phyloP scores from a whole-genome alignment of 1,140 invertebrate species.

The Dermatophagoides farinae region DNA sequence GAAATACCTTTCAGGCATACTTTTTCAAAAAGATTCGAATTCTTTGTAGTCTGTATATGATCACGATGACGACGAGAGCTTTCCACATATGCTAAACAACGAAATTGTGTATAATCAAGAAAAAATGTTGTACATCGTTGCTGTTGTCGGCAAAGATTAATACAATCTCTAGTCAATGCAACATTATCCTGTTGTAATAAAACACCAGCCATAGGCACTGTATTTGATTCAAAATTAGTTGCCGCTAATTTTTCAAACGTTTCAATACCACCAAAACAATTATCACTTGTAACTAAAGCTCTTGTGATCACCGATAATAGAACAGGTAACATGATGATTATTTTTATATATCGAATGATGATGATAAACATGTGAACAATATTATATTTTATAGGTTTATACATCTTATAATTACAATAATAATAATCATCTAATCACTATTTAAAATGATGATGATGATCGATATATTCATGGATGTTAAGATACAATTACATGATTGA shows the following conservation, averaged over 20 bases:
- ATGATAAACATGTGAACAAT: not conserved
- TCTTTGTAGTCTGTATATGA: slow-evolving; percentile 17
- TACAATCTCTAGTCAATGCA: slow-evolving; percentile 29
- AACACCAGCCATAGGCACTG: not conserved
- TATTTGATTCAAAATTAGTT: slow-evolving; percentile 17
- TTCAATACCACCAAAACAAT: slow-evolving; percentile 31
- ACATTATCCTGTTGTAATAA: slow-evolving; percentile 28
- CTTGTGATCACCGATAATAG: slow-evolving; percentile 10
- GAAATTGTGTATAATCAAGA: slow-evolving; percentile 28
- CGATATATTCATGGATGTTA: not conserved
- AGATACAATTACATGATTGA: too few relatives aligned
- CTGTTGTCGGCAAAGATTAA: slow-evolving; percentile 29
- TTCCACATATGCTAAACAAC: slow-evolving; percentile 26
- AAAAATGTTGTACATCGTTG: slow-evolving; percentile 27
- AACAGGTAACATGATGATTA: slow-evolving; percentile 12
- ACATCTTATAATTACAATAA: too few relatives aligned
- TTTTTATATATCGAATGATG: not conserved
- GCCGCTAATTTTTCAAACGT: slow-evolving; percentile 30
- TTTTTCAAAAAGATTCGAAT: slow-evolving; percentile 30
- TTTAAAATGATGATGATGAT: not conserved
- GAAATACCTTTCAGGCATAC: slow-evolving; percentile 23
- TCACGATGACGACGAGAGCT: slow-evolving; percentile 21
- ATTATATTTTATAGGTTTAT: too few relatives aligned
- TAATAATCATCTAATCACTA: not conserved
- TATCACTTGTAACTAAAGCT: slow-evolving; percentile 3